phyloP scores from a whole-genome alignment of 1,140 invertebrate genomes.

The Drosophila takahashii region DNA sequence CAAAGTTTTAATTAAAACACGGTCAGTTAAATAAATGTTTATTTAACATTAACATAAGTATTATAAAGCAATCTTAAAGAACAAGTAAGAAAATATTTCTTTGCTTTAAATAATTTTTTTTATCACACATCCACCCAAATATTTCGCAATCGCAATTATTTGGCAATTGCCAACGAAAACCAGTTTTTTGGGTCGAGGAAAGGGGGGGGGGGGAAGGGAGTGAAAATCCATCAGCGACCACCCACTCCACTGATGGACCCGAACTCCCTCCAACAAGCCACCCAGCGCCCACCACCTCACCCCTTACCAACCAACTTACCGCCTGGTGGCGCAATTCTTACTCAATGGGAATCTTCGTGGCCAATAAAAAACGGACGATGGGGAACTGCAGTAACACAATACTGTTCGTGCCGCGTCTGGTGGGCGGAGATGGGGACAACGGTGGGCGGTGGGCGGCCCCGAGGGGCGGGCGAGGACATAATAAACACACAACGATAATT shows the following conservation, averaged over 20 bases:
- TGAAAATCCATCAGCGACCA: conserved; percentile 17
- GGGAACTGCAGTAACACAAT: conserved; percentile 26
- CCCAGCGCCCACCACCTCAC: neutral
- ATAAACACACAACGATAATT: conserved; percentile 58
- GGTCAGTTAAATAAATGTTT: too few species aligned
- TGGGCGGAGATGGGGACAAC: conserved; percentile 13
- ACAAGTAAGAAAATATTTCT: neutral
- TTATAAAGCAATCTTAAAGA: too few species aligned
- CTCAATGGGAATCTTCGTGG: conserved; percentile 30
- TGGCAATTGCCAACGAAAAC: conserved; percentile 29
- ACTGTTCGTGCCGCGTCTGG: conserved; percentile 24
- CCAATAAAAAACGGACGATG: conserved; percentile 33
- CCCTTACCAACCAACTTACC: neutral
- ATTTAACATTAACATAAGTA: neutral
- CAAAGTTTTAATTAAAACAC: neutral
- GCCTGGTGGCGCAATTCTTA: conserved; percentile 39
- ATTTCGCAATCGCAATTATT: conserved; percentile 47
- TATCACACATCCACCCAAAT: neutral
- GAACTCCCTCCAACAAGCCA: conserved; percentile 12
- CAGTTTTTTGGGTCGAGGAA: conserved; percentile 17
- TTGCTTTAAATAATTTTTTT: neutral
- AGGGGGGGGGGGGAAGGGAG: neutral
- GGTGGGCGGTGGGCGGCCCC: conserved; percentile 13
- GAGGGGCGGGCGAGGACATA: conserved; percentile 31
- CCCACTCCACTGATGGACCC: conserved; percentile 27